Evolutionary conservation across 2,113 vertebrate genomes (phyloP).

Genomic region (Python bivittatus): DNA sequence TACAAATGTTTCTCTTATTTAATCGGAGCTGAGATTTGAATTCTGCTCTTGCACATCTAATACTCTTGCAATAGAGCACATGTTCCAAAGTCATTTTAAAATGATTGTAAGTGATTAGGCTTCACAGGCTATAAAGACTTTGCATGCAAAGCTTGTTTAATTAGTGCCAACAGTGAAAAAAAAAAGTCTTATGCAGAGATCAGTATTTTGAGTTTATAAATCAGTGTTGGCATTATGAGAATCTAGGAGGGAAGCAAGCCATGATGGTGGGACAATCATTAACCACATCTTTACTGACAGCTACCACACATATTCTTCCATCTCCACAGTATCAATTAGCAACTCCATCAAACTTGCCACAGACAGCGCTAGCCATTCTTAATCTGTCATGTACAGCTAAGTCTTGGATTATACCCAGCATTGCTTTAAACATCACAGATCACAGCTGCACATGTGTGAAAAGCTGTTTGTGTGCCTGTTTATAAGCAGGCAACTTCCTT

Average conservation of each 20-base stretch:
- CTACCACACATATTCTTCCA: background rate
- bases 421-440: background rate
- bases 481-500: background rate
- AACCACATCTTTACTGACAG: background rate
- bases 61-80: background rate
- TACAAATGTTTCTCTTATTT: background rate
- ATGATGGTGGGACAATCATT: background rate
- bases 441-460: background rate
- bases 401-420: background rate
- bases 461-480: background rate
- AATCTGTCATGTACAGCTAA: background rate
- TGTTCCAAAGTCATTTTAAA: background rate
- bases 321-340: background rate
- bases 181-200: background rate
- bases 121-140: background rate
- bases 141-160: background rate
- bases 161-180: background rate
- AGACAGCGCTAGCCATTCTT: background rate
- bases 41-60: background rate
- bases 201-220: background rate
- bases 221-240: background rate
- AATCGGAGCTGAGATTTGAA: background rate
- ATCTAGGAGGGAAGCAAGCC: background rate
- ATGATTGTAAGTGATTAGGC: background rate
- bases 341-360: background rate